Percentiles rank a stretch among this genome's conserved stretches.
Evolutionary conservation across 37 sponge, comb jelly and placozoan genomes (phyloP).

Genomic region (Hexactinellida sp.): DNA sequence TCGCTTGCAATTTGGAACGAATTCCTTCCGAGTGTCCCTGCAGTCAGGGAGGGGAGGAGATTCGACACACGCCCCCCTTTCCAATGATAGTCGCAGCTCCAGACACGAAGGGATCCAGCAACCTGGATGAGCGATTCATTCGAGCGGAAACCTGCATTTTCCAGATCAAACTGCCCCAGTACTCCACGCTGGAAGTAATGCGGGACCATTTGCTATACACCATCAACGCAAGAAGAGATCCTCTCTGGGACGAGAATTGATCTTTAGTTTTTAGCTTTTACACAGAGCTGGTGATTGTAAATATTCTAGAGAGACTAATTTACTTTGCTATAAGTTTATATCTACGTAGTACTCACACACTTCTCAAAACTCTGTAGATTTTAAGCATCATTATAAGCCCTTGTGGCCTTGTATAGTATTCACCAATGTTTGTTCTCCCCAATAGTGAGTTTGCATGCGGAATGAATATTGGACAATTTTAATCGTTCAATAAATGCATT

Average conservation of each 20-base stretch:
- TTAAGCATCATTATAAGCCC: neutral
- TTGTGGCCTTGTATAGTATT: neutral
- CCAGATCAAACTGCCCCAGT: constrained; percentile 90
- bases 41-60: constrained; percentile 43
- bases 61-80: constrained; percentile 77
- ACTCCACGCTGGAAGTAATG: constrained; percentile 73
- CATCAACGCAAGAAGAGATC: constrained; percentile 84
- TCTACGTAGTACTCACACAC: constrained; percentile 14
- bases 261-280: neutral
- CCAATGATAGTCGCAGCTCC: constrained; percentile 97
- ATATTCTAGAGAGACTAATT: neutral
- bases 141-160: constrained; percentile 96
- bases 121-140: constrained; percentile 69
- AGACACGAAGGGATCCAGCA: constrained; percentile 48
- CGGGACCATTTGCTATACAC: constrained; percentile 65
- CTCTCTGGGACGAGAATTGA: constrained; percentile 63
- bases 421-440: neutral
- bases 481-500: too few species aligned
- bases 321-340: constrained; percentile 16
- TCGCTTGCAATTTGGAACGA: constrained; percentile 97
- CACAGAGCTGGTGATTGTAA: constrained; percentile 6
- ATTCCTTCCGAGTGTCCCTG: constrained; percentile 80
- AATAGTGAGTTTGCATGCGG: neutral
- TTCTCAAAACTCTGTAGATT: constrained; percentile 10
- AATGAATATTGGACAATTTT: neutral